Evolutionary conservation across 2,888 invertebrate genomes (phyloP).

Genomic region (Orthonychiurus folsomi): DNA sequence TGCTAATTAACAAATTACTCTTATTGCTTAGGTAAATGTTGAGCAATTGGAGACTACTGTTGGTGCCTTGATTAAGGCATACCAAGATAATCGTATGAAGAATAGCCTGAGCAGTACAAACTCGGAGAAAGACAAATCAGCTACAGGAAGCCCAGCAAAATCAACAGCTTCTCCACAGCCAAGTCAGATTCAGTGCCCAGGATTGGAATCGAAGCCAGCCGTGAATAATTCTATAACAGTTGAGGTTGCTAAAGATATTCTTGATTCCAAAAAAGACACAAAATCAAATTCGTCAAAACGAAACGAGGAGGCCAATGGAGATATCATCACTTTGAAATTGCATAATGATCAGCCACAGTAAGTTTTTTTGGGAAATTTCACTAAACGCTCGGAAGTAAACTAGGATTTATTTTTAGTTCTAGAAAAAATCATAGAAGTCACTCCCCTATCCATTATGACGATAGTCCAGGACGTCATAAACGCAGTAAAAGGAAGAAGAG

Average conservation of each 20-base stretch:
- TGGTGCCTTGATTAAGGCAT: slow-evolving; percentile 61
- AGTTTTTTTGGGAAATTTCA: too few relatives aligned
- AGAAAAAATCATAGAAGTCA: slow-evolving; percentile 31
- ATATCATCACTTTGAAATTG: slow-evolving; percentile 3
- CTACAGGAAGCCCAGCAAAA: neutral
- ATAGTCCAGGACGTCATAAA: slow-evolving; percentile 43
- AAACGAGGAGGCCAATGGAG: neutral
- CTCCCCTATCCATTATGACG: slow-evolving; percentile 39
- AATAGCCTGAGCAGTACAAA: neutral
- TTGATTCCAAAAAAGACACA: neutral
- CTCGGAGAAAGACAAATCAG: neutral
- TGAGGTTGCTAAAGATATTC: neutral
- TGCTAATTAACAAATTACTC: slow-evolving; percentile 10
- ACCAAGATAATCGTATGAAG: slow-evolving; percentile 57
- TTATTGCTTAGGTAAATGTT: slow-evolving; percentile 51
- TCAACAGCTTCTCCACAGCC: slow-evolving; percentile 21
- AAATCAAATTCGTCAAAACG: neutral
- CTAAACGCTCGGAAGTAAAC: too few relatives aligned
- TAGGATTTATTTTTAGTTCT: neutral
- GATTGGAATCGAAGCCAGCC: slow-evolving; percentile 1
- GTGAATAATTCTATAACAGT: neutral
- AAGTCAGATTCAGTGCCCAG: neutral
- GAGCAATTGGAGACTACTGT: slow-evolving; percentile 66
- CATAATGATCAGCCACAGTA: slow-evolving; percentile 29
- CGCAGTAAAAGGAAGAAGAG: slow-evolving; percentile 43